Percentiles rank a stretch among this genome's conserved stretches.
phyloP scores from a whole-genome alignment of 2,888 invertebrate genomes.

The Cryptophagus acutangulus region DNA sequence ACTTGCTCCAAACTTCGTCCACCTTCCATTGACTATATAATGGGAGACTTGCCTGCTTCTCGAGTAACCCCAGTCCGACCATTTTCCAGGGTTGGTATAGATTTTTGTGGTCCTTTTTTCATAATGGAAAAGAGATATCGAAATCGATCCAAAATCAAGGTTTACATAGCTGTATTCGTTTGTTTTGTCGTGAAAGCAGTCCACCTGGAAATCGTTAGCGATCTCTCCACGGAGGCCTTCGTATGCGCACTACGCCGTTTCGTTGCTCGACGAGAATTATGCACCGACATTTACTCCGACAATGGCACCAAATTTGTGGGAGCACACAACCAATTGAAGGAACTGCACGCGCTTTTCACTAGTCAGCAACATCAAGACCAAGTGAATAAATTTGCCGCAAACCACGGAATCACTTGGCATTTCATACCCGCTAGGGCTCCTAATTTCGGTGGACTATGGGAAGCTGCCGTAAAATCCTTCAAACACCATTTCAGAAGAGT shows the following conservation, averaged over 20 bases:
- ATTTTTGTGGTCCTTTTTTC: background rate
- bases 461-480: background rate
- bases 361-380: background rate
- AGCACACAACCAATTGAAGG: background rate
- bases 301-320: constrained; percentile 6
- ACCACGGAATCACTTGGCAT: background rate
- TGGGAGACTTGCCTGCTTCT: constrained; percentile 13
- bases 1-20: constrained; percentile 6
- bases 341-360: background rate
- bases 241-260: background rate
- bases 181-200: background rate
- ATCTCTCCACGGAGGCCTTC: background rate
- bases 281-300: background rate
- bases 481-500: background rate
- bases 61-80: background rate
- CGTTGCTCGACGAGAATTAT: background rate
- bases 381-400: background rate
- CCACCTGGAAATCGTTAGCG: background rate
- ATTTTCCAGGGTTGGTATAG: background rate
- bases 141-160: background rate
- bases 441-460: constrained; percentile 1
- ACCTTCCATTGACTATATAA: background rate
- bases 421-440: background rate
- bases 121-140: background rate
- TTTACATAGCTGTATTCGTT: background rate